phyloP scores from a whole-genome alignment of 2,888 invertebrate genomes.

The Eumerus sabulonum region DNA sequence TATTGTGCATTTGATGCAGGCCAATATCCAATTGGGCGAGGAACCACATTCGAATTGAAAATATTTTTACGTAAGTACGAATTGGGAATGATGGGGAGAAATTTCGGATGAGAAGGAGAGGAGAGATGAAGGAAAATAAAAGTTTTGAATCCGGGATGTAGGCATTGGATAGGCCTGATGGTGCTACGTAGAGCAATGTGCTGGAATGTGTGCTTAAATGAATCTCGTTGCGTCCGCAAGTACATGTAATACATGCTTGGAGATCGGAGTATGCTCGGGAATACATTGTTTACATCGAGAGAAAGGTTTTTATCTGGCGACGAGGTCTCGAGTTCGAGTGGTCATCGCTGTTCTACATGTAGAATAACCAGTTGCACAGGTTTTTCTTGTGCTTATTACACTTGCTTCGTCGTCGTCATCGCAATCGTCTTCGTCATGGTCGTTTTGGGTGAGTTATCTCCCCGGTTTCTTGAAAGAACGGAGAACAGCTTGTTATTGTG shows the following conservation, averaged over 20 bases:
- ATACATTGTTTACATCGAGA: slow-evolving; percentile 52
- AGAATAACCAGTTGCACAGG: slow-evolving; percentile 65
- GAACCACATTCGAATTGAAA: slow-evolving; percentile 26
- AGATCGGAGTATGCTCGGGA: slow-evolving; percentile 28
- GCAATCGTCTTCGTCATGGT: slow-evolving; percentile 6
- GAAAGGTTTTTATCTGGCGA: neutral
- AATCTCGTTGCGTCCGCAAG: slow-evolving; percentile 34
- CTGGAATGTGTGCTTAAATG: slow-evolving; percentile 27
- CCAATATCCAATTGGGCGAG: slow-evolving; percentile 13
- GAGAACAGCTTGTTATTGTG: slow-evolving; percentile 18
- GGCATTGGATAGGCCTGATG: no score
- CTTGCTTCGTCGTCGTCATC: slow-evolving; percentile 10
- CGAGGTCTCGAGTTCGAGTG: slow-evolving; percentile 3
- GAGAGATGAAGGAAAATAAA: no score
- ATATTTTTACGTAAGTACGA: slow-evolving; percentile 64
- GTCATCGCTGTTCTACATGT: slow-evolving; percentile 11
- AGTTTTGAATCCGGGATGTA: no score
- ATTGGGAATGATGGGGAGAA: neutral
- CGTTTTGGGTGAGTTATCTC: slow-evolving; percentile 10
- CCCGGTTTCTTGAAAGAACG: neutral
- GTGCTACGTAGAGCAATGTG: neutral
- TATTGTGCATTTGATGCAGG: slow-evolving; percentile 25
- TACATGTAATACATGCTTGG: neutral
- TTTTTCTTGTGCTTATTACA: slow-evolving; percentile 35
- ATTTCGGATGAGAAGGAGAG: no score